These are phyloP conservation scores for Passerculus sandwichensis DNA, from an alignment of 2,797 vertebrate genomes.

Conservation along the genomic window DNA sequence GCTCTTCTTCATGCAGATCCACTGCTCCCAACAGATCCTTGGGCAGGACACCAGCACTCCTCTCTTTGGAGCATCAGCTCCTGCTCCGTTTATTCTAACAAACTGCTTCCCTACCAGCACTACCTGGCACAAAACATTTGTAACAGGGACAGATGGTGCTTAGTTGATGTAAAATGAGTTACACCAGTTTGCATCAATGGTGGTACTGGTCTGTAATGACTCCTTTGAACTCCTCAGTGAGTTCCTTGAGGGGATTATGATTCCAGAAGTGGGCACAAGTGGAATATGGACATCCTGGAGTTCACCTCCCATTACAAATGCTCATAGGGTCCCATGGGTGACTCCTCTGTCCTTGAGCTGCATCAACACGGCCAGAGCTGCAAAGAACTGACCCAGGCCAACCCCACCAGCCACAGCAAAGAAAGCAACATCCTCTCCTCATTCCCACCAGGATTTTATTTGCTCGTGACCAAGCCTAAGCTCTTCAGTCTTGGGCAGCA, in stretches of 20 bases:
- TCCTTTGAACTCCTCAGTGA: not conserved
- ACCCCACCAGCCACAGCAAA: not conserved
- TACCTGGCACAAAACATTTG: not conserved
- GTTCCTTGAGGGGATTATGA: not conserved
- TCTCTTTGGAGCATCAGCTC: not conserved
- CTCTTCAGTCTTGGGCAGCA: not conserved
- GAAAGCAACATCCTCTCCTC: not conserved
- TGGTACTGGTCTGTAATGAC: fast-evolving
- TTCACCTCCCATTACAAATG: not conserved
- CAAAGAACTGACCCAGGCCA: not conserved
- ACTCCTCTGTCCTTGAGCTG: not conserved
- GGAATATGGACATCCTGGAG: not conserved
- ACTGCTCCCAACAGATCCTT: not conserved
- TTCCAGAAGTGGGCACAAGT: not conserved
- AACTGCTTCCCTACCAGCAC: not conserved
- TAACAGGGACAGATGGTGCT: not conserved
- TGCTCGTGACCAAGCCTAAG: not conserved
- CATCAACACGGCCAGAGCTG: not conserved
- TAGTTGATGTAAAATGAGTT: not conserved
- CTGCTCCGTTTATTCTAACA: not conserved
- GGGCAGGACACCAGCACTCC: not conserved
- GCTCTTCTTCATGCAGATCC: not conserved
- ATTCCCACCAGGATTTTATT: not conserved
- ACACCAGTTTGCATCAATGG: not conserved
- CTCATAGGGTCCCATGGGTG: fast-evolving